A percentile compares a stretch with the other conserved stretches of the same genome.
phyloP scores from a whole-genome alignment of 2,888 invertebrate species.

The Notodonta ziczac region DNA sequence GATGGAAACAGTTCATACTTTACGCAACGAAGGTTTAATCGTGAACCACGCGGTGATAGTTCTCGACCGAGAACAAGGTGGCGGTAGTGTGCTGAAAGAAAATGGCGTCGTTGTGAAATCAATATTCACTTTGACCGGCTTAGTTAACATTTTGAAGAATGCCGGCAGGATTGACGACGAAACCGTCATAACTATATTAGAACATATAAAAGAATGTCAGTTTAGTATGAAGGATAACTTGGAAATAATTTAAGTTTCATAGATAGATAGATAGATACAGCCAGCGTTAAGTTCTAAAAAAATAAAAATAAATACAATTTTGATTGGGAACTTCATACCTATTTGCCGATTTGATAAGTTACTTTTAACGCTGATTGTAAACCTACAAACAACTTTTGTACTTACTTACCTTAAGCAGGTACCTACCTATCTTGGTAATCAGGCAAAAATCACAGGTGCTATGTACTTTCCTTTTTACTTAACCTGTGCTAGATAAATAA shows the following conservation, averaged over 20 bases:
- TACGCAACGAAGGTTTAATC: slow-evolving; percentile 85
- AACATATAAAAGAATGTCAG: slow-evolving; percentile 72
- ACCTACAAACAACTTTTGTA: no score
- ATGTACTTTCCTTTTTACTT: no score
- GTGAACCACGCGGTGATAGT: slow-evolving; percentile 94
- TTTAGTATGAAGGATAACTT: slow-evolving; percentile 65
- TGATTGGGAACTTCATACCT: no score
- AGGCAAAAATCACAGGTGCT: no score
- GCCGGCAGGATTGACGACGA: slow-evolving; percentile 85
- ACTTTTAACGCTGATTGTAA: no score
- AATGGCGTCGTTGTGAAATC: slow-evolving; percentile 89
- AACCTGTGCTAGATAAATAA: no score
- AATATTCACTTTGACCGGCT: slow-evolving; percentile 87
- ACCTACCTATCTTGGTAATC: no score
- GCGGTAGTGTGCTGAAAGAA: slow-evolving; percentile 87
- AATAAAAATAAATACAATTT: no score
- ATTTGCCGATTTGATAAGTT: no score
- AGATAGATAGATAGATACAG: no score
- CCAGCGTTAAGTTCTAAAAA: no score
- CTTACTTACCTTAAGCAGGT: no score
- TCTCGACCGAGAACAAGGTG: slow-evolving; percentile 97
- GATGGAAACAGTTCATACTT: slow-evolving; percentile 92
- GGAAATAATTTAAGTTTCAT: slow-evolving; percentile 25
- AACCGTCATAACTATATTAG: slow-evolving; percentile 66
- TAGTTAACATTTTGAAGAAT: slow-evolving; percentile 86